These are phyloP conservation scores for Agraylea sexmaculata DNA, from an alignment of 1,140 invertebrate species.

Conservation along the genomic window DNA sequence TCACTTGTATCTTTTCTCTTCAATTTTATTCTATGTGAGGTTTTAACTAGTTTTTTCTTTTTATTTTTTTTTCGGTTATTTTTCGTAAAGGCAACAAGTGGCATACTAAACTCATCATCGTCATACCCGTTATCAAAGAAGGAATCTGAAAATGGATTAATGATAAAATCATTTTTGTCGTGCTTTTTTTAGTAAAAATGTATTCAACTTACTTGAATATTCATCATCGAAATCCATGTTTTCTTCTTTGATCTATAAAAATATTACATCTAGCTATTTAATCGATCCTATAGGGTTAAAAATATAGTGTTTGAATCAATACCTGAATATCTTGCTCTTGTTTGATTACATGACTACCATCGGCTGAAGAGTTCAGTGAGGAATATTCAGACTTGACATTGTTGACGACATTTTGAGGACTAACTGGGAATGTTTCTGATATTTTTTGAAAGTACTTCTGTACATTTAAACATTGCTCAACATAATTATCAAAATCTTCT, in stretches of 20 bases:
- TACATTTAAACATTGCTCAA: constrained; percentile 15
- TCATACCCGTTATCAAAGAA: background rate
- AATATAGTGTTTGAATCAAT: too few species aligned
- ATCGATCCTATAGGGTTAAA: too few species aligned
- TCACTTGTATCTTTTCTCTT: background rate
- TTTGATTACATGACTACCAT: too few species aligned
- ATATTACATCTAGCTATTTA: too few species aligned
- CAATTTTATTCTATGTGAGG: background rate
- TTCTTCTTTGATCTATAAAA: constrained; percentile 17
- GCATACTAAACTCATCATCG: background rate
- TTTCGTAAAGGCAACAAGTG: background rate
- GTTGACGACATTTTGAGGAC: too few species aligned
- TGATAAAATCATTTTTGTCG: background rate
- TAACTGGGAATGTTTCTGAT: too few species aligned
- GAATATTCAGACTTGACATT: too few species aligned
- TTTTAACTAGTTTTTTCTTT: background rate
- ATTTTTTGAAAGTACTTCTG: constrained; percentile 16
- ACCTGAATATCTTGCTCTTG: too few species aligned
- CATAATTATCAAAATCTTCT: constrained; percentile 17
- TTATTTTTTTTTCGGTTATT: background rate
- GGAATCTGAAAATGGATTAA: background rate
- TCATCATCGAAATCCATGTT: constrained; percentile 9
- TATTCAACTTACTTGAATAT: constrained; percentile 18
- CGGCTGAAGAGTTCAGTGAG: too few species aligned
- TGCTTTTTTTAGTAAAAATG: too few species aligned